These are phyloP conservation scores for Brachyrhaphis roseni DNA, from an alignment of 2,797 vertebrate species.

Conservation along the genomic window DNA sequence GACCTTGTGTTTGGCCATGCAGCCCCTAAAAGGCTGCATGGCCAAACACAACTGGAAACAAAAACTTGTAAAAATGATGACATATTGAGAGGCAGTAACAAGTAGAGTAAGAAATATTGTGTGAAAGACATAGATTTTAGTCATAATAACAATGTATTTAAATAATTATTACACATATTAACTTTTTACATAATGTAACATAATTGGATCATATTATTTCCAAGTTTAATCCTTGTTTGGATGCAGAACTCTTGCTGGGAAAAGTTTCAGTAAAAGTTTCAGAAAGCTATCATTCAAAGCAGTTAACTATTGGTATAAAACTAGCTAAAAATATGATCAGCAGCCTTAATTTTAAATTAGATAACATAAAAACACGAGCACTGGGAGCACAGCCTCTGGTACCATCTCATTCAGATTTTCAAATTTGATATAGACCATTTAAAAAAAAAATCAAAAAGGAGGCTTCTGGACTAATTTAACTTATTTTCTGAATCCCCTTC, in stretches of 20 bases:
- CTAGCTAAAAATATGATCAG: constrained; percentile 8
- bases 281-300: constrained; percentile 12
- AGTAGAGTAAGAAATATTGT: not conserved
- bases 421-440: constrained; percentile 61
- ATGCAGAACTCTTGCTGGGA: constrained; percentile 14
- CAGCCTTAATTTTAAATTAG: not conserved
- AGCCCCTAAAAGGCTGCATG: not conserved
- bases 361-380: not conserved
- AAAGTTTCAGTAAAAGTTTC: not conserved
- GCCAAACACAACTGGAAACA: not conserved
- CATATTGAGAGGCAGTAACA: not conserved
- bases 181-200: not conserved
- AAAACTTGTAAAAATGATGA: not conserved
- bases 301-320: constrained; percentile 14
- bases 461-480: constrained; percentile 55
- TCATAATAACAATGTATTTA: not conserved
- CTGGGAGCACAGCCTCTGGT: constrained; percentile 24
- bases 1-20: not conserved
- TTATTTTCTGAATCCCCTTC: constrained; percentile 39
- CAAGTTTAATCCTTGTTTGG: not conserved
- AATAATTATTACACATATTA: not conserved
- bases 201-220: not conserved
- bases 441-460: constrained; percentile 51
- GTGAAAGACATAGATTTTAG: not conserved
- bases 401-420: constrained; percentile 56